phyloP scores from a whole-genome alignment of 2,888 invertebrate genomes.

The Drosophila vallismaia region DNA sequence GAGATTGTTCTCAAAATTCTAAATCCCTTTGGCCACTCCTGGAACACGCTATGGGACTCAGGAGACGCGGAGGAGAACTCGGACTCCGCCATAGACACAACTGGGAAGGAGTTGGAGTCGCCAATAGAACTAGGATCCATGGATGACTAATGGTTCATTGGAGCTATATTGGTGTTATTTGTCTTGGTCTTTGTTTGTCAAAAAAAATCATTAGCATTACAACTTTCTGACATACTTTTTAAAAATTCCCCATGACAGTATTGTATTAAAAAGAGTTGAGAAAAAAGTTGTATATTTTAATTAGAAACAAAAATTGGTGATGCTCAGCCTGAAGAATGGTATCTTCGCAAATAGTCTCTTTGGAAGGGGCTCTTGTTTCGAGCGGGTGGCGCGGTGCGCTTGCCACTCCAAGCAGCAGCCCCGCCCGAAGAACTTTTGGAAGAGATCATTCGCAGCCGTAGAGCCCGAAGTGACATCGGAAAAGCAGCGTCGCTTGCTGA shows the following conservation, averaged over 20 bases:
- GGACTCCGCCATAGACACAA: not conserved
- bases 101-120: not conserved
- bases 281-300: constrained; percentile 9
- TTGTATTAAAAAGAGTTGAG: constrained; percentile 12
- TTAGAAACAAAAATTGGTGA: not conserved
- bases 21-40: constrained; percentile 22
- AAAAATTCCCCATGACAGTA: constrained; percentile 20
- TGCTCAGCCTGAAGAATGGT: constrained; percentile 17
- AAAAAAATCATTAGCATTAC: not conserved
- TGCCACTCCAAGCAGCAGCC: constrained; percentile 23
- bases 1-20: constrained; percentile 14
- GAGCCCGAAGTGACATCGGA: not conserved
- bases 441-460: constrained; percentile 4
- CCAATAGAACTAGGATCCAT: not conserved
- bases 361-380: constrained; percentile 12
- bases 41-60: constrained; percentile 17
- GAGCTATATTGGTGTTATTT: not conserved
- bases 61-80: not conserved
- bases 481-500: not conserved
- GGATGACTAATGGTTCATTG: not conserved
- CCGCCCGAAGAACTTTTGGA: constrained; percentile 3
- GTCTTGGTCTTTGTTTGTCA: not conserved
- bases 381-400: constrained; percentile 6
- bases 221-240: not conserved
- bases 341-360: constrained; percentile 20